A percentile compares a stretch with the other conserved stretches of the same genome.
Evolutionary conservation across 2,113 vertebrate species (phyloP).

Genomic region (Oncorhynchus mykiss): DNA sequence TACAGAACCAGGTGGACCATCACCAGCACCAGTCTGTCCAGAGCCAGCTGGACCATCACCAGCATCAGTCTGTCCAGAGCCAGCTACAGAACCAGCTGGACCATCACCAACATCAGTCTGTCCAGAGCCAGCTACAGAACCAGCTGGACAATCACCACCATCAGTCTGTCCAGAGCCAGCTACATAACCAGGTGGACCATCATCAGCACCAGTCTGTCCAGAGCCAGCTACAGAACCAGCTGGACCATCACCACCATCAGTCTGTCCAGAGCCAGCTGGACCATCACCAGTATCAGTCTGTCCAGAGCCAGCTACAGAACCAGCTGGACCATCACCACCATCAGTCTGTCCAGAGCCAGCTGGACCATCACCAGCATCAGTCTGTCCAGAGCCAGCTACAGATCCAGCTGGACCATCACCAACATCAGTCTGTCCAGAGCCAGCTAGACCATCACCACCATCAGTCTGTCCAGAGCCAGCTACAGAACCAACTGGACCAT

Average conservation of each 20-base stretch:
- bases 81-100: too few species aligned
- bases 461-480: conserved; percentile 53
- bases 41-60: not conserved
- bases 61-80: too few species aligned
- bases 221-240: too few species aligned
- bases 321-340: too few species aligned
- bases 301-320: too few species aligned
- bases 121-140: too few species aligned
- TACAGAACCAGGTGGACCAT: conserved; percentile 56
- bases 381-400: conserved; percentile 66
- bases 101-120: too few species aligned
- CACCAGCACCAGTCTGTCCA: conserved; percentile 56
- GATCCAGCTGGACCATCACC: conserved; percentile 17
- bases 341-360: not conserved
- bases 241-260: not conserved
- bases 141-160: too few species aligned
- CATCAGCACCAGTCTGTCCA: not conserved
- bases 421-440: not conserved
- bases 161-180: too few species aligned
- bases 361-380: conserved; percentile 45
- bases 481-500: conserved; percentile 61
- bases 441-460: not conserved
- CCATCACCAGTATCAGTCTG: not conserved
- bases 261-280: conserved; percentile 1
- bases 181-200: conserved; percentile 21